Conservation (phyloP, 2,113 vertebrate genomes). For the Athene cunicularia region DNA sequence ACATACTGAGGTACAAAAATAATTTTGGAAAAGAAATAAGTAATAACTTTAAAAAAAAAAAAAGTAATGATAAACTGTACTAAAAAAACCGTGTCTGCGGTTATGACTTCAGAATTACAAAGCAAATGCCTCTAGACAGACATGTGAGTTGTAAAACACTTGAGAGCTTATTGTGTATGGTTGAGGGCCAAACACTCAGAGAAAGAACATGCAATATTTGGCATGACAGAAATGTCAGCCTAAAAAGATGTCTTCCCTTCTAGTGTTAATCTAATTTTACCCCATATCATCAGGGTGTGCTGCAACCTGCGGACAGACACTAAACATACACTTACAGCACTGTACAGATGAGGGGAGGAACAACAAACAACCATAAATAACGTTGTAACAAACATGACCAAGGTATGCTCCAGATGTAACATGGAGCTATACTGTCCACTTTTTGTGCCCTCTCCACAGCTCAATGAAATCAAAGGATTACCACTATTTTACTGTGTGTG, state of each 20-base stretch:
- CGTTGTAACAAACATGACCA: accelerated
- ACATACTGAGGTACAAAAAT: not conserved
- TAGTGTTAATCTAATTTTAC: not conserved
- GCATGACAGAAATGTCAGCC: not conserved
- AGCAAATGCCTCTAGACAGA: not conserved
- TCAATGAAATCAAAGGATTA: not conserved
- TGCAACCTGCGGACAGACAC: not conserved
- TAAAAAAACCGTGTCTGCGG: not conserved
- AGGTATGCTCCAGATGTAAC: not conserved
- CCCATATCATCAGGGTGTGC: not conserved
- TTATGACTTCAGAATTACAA: not conserved
- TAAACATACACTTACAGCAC: not conserved
- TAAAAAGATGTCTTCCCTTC: not conserved
- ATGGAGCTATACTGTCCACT: not conserved
- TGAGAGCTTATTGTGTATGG: not conserved
- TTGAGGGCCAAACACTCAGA: not conserved
- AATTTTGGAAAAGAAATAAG: not conserved
- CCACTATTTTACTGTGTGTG: not conserved
- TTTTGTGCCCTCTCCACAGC: not conserved
- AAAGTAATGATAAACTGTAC: not conserved
- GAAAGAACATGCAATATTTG: not conserved
- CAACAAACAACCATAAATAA: not conserved
- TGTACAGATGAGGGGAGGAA: not conserved
- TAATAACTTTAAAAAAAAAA: not conserved
- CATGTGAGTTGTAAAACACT: not conserved